Percentiles rank a stretch among this genome's conserved stretches.
Conservation (phyloP, 2,797 vertebrate species). For the Pangasius macronema region DNA sequence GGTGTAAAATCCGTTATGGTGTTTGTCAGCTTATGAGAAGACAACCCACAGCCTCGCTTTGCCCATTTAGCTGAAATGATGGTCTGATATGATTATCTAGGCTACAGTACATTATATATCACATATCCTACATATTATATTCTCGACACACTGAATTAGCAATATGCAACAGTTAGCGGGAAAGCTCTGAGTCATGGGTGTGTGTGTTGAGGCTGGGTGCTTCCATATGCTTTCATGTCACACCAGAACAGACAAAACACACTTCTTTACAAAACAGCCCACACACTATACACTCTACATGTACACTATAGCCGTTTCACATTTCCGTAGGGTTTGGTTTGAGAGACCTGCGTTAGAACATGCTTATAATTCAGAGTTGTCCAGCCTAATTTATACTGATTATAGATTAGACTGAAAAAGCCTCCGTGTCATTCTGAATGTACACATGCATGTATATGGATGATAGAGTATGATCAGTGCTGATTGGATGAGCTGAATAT, state of each 20-base stretch:
- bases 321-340: conserved; percentile 41
- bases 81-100: background rate
- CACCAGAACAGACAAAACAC: conserved; percentile 21
- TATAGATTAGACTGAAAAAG: conserved; percentile 27
- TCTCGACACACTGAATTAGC: background rate
- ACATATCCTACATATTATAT: background rate
- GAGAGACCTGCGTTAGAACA: conserved; percentile 33
- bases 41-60: background rate
- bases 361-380: conserved; percentile 1
- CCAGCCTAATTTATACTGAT: background rate
- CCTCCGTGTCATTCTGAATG: conserved; percentile 13
- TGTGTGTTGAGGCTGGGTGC: conserved; percentile 19
- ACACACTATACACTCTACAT: background rate
- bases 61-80: background rate
- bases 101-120: background rate
- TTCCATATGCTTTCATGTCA: conserved; percentile 42
- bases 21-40: conserved; percentile 36
- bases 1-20: conserved; percentile 57
- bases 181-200: conserved; percentile 3
- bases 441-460: conserved; percentile 32
- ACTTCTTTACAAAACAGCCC: background rate
- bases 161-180: background rate
- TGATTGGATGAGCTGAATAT: background rate
- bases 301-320: conserved; percentile 15
- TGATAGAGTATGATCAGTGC: conserved; percentile 16